These are phyloP conservation scores for Xyliphius kryptos DNA, from an alignment of 2,113 vertebrate species.

Conservation along the genomic window DNA sequence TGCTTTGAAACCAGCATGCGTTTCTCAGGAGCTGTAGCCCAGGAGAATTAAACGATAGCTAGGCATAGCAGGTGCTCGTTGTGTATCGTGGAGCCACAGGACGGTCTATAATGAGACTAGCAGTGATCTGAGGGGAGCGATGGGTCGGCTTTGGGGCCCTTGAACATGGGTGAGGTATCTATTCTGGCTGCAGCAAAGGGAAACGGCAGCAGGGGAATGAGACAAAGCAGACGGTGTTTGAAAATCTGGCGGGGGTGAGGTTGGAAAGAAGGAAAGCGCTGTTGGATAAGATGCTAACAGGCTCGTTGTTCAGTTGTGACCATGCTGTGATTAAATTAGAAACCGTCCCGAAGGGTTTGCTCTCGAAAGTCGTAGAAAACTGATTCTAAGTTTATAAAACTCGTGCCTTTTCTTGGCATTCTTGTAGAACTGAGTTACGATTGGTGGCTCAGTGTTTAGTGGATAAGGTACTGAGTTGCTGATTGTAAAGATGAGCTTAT, in stretches of 20 bases:
- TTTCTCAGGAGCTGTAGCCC: background rate
- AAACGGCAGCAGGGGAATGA: slow-evolving; percentile 4
- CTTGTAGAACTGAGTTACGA: too few species aligned
- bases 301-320: too few species aligned
- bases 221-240: background rate
- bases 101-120: slow-evolving; percentile 45
- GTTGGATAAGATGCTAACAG: background rate
- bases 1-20: background rate
- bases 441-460: too few species aligned
- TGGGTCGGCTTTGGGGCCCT: slow-evolving; percentile 13
- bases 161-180: background rate
- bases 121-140: slow-evolving; percentile 15
- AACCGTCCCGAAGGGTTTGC: too few species aligned
- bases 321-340: too few species aligned
- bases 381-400: too few species aligned
- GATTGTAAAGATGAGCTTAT: too few species aligned
- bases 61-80: background rate
- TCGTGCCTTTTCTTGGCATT: too few species aligned
- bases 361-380: too few species aligned
- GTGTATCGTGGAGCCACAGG: slow-evolving; percentile 35
- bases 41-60: slow-evolving; percentile 16
- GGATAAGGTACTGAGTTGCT: too few species aligned
- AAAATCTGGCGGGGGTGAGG: too few species aligned
- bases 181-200: background rate
- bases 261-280: background rate